Percentiles rank a stretch among this genome's conserved stretches.
phyloP scores from a whole-genome alignment of 2,113 vertebrate genomes.

The Bambusicola thoracicus region DNA sequence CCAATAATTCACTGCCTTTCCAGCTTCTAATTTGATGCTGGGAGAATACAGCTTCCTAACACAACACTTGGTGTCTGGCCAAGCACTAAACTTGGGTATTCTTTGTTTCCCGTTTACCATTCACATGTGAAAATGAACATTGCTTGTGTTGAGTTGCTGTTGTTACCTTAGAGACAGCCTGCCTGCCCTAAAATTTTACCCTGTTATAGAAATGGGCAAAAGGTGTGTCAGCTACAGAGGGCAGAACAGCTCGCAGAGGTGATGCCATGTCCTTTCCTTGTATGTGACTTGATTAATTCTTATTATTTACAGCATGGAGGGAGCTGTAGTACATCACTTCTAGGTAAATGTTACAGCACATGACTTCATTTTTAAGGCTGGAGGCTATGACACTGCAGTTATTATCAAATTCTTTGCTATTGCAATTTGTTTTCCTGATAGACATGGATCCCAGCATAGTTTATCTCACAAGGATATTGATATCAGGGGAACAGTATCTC shows the following conservation, averaged over 20 bases:
- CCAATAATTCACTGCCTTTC: not conserved
- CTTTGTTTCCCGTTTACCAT: not conserved
- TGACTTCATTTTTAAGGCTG: constrained; percentile 16
- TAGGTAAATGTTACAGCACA: not conserved
- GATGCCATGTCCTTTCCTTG: not conserved
- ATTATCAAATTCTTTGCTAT: not conserved
- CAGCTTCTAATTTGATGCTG: not conserved
- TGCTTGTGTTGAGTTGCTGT: not conserved
- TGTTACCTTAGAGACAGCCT: constrained; percentile 23
- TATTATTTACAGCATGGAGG: not conserved
- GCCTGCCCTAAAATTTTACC: not conserved
- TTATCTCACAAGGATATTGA: not conserved
- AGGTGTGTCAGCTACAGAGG: not conserved
- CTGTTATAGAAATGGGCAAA: not conserved
- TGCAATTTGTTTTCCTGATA: constrained; percentile 8
- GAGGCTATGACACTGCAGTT: not conserved
- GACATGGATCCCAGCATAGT: not conserved
- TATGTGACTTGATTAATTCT: not conserved
- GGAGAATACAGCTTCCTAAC: not conserved
- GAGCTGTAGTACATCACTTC: not conserved
- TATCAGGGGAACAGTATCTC: not conserved
- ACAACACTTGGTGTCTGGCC: not conserved
- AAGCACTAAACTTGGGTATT: constrained; percentile 10
- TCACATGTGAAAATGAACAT: not conserved
- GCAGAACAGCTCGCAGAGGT: not conserved